Percentiles rank a stretch among this genome's conserved stretches.
Conservation (phyloP, 1,140 invertebrate species). For the Drosophila quadrilineata region DNA sequence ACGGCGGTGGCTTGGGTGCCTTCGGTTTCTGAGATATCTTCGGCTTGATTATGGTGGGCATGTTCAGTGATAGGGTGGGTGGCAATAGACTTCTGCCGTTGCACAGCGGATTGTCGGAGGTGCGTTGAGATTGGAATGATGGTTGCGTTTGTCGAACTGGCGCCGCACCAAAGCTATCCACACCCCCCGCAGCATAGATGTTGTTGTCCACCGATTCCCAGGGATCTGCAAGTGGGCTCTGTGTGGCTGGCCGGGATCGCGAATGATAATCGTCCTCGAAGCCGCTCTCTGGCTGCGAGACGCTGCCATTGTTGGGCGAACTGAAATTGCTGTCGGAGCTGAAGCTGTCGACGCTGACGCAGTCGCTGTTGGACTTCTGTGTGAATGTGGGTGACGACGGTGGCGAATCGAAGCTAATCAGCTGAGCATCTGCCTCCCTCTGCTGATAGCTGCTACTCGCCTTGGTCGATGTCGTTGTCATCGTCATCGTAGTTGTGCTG, state of each 20-base stretch:
- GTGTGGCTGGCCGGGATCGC: slow-evolving; percentile 80
- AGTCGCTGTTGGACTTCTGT: slow-evolving; percentile 87
- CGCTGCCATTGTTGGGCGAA: slow-evolving; percentile 84
- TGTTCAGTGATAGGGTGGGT: slow-evolving; percentile 80
- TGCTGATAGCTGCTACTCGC: slow-evolving; percentile 17
- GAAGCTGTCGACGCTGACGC: slow-evolving; percentile 88
- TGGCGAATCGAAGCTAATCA: slow-evolving; percentile 86
- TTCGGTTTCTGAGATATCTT: slow-evolving; percentile 75
- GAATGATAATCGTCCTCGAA: slow-evolving; percentile 89
- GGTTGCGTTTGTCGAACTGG: slow-evolving; percentile 69
- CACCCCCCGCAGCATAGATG: slow-evolving; percentile 19
- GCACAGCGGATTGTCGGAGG: slow-evolving; percentile 80
- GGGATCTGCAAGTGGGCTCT: slow-evolving; percentile 81
- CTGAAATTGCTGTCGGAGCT: slow-evolving; percentile 85
- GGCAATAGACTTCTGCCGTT: slow-evolving; percentile 80
- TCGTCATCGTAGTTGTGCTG: slow-evolving; percentile 26
- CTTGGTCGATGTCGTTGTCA: background rate
- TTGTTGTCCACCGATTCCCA: slow-evolving; percentile 82
- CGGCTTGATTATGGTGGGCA: slow-evolving; percentile 86
- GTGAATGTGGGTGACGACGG: slow-evolving; percentile 88
- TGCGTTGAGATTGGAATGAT: slow-evolving; percentile 38
- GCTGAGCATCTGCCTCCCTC: slow-evolving; percentile 67
- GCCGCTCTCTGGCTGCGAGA: slow-evolving; percentile 88
- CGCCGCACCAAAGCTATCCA: slow-evolving; percentile 63
- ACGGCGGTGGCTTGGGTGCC: slow-evolving; percentile 70